Evolutionary conservation across 2,113 vertebrate genomes (phyloP).

Genomic region (Oryzias woworae): DNA sequence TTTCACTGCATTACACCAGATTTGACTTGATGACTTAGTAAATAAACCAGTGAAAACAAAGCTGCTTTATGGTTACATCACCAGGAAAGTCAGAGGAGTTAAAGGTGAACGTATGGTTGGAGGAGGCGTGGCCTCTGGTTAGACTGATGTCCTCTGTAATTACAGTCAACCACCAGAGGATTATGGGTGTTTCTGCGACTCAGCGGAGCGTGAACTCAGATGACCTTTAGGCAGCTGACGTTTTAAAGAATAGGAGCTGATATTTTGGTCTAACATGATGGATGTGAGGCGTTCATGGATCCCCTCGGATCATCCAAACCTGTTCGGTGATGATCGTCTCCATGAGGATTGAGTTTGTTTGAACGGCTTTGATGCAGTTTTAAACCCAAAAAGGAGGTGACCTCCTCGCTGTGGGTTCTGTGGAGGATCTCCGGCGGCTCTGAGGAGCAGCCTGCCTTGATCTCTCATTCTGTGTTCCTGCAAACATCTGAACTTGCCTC

Average conservation of each 20-base stretch:
- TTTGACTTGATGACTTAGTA: too few species aligned
- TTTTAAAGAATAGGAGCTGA: too few species aligned
- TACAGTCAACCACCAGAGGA: conserved; percentile 57
- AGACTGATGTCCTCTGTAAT: conserved; percentile 59
- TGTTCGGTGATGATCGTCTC: too few species aligned
- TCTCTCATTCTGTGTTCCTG: conserved; percentile 22
- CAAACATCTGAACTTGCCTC: conserved; percentile 13
- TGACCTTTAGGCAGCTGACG: background rate
- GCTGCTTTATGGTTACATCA: too few species aligned
- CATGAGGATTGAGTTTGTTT: too few species aligned
- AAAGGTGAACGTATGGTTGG: conserved; percentile 7
- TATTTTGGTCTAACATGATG: too few species aligned
- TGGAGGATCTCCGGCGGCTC: background rate
- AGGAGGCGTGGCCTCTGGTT: conserved; percentile 29
- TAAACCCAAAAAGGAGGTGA: too few species aligned
- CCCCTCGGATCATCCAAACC: too few species aligned
- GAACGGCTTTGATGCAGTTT: too few species aligned
- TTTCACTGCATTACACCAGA: too few species aligned
- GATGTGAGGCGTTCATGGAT: too few species aligned
- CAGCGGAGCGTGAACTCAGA: conserved; percentile 17
- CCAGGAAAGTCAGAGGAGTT: background rate
- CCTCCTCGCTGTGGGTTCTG: conserved; percentile 1
- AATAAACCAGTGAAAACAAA: too few species aligned
- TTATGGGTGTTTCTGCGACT: conserved; percentile 33
- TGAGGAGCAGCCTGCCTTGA: conserved; percentile 8